These are phyloP conservation scores for Carcina quercana DNA, from an alignment of 2,888 invertebrate species.

Conservation along the genomic window DNA sequence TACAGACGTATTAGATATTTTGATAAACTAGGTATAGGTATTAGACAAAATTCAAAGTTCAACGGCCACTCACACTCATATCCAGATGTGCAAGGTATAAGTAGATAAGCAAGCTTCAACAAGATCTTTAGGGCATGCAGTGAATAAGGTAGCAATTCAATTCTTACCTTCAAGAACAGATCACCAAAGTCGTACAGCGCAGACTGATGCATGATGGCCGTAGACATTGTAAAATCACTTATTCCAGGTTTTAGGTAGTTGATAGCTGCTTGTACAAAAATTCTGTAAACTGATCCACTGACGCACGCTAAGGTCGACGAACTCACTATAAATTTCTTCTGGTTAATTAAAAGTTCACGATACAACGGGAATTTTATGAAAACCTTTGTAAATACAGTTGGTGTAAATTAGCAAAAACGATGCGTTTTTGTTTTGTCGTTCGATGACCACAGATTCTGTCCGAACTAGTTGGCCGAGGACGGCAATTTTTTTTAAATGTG, in stretches of 20 bases:
- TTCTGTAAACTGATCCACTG: conserved; percentile 61
- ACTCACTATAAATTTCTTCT: conserved; percentile 63
- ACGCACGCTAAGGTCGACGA: conserved; percentile 57
- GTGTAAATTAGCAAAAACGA: conserved; percentile 51
- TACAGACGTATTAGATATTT: too few relatives aligned
- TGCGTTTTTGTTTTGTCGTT: conserved; percentile 65
- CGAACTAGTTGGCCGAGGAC: conserved; percentile 66
- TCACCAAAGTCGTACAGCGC: conserved; percentile 85
- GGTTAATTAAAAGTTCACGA: conserved; percentile 48
- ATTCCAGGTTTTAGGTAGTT: conserved; percentile 56
- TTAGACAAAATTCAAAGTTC: too few relatives aligned
- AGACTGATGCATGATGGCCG: conserved; percentile 84
- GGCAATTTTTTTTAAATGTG: conserved; percentile 39
- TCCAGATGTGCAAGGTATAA: too few relatives aligned
- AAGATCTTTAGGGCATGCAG: too few relatives aligned
- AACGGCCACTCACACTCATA: too few relatives aligned
- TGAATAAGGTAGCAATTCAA: too few relatives aligned
- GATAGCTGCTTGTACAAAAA: conserved; percentile 37
- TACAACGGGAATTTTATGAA: conserved; percentile 57
- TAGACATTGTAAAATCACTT: conserved; percentile 79
- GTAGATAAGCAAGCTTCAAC: too few relatives aligned
- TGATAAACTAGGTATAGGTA: too few relatives aligned
- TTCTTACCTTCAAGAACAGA: conserved; percentile 81
- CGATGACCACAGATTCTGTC: conserved; percentile 62
- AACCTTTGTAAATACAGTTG: conserved; percentile 46